Conservation (phyloP, 37 sponge, comb jelly and placozoan genomes). For the Halisarca cf. caerulea region DNA sequence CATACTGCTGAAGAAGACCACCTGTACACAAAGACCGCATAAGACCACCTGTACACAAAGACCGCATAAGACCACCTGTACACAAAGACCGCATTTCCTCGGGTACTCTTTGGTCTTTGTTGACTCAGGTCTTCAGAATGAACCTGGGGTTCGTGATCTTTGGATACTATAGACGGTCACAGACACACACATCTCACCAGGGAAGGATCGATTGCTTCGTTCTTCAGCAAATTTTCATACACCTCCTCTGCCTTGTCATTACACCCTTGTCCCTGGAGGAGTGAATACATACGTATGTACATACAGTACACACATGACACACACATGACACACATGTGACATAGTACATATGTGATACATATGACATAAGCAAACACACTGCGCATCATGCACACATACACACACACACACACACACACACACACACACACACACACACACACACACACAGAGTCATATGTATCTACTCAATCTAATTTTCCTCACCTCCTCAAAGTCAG, state of each 20-base stretch:
- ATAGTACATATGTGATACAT: too few species aligned
- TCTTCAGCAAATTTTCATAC: constrained; percentile 53
- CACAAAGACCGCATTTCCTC: too few species aligned
- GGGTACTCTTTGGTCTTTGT: too few species aligned
- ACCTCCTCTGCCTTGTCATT: constrained; percentile 45
- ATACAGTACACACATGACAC: not conserved
- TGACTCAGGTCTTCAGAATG: too few species aligned
- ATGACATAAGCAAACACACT: too few species aligned
- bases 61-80: too few species aligned
- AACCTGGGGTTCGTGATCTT: too few species aligned
- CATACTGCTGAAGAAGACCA: too few species aligned
- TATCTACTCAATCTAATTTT: not conserved
- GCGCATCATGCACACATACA: too few species aligned
- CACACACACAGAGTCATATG: not conserved
- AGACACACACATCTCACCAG: constrained; percentile 36
- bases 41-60: too few species aligned
- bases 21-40: too few species aligned
- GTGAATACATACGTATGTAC: constrained; percentile 14
- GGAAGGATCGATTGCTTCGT: constrained; percentile 45
- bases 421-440: constrained; percentile 46
- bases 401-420: constrained; percentile 46
- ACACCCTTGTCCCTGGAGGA: not conserved
- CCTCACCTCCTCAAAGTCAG: constrained; percentile 93
- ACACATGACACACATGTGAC: too few species aligned
- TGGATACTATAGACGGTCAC: not conserved